Evolutionary conservation across 2,888 invertebrate species (phyloP).

Genomic region (Eledona agricola): DNA sequence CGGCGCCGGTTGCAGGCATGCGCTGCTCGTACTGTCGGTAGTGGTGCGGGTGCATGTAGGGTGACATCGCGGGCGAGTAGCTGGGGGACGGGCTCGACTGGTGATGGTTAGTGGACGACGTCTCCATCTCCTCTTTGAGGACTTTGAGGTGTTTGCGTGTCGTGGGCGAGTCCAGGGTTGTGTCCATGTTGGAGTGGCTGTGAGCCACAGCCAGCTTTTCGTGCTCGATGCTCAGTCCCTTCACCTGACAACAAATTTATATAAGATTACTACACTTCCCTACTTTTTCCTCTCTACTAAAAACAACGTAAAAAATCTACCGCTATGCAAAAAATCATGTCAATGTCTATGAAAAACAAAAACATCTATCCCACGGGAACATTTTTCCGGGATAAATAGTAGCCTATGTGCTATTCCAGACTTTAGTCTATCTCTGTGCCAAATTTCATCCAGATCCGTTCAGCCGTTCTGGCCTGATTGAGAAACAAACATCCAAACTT

Average conservation of each 20-base stretch:
- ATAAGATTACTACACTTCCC: no score
- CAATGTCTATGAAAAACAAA: no score
- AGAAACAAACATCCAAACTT: no score
- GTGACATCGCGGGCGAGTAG: conserved; percentile 64
- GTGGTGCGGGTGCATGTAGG: conserved; percentile 63
- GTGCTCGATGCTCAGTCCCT: conserved; percentile 80
- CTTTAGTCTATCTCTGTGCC: no score
- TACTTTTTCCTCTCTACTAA: no score
- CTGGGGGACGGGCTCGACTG: conserved; percentile 61
- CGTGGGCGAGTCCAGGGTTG: conserved; percentile 61
- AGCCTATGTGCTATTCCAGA: no score
- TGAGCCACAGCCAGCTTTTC: conserved; percentile 72
- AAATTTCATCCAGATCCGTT: no score
- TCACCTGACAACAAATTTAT: conserved; percentile 70
- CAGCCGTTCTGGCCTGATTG: no score
- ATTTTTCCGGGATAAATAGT: no score
- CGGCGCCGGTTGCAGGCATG: conserved; percentile 58
- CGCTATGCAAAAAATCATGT: no score
- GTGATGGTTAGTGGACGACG: conserved; percentile 51
- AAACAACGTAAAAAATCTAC: no score
- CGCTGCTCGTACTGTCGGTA: conserved; percentile 59
- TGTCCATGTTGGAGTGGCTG: conserved; percentile 62
- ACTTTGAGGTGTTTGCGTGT: conserved; percentile 55
- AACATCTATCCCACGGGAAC: no score
- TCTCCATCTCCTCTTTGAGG: conserved; percentile 50